Percentiles rank a stretch among this genome's conserved stretches.
Evolutionary conservation across 2,888 invertebrate genomes (phyloP).

Genomic region (Drosophila pegasa): DNA sequence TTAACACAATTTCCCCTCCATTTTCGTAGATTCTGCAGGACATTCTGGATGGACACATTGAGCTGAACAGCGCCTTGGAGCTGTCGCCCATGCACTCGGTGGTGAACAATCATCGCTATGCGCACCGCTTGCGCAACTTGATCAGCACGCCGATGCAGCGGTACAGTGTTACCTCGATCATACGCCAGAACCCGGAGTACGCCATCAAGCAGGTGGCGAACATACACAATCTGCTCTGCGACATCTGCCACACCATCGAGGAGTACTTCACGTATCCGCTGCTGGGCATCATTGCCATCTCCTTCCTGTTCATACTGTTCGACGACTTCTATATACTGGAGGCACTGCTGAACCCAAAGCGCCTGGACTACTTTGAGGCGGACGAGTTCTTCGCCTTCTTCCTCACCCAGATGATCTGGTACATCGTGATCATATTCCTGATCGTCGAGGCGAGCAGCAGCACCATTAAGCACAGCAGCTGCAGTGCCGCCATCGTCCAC

Average conservation of each 20-base stretch:
- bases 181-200: conserved; percentile 77
- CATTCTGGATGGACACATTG: conserved; percentile 77
- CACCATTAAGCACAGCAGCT: conserved; percentile 78
- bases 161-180: conserved; percentile 79
- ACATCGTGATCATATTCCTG: conserved; percentile 80
- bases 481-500: conserved; percentile 79
- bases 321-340: conserved; percentile 83
- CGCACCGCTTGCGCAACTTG: conserved; percentile 51
- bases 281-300: conserved; percentile 82
- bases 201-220: conserved; percentile 81
- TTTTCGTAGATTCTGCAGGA: conserved; percentile 78
- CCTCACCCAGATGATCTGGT: conserved; percentile 82
- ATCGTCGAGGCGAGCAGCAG: conserved; percentile 82
- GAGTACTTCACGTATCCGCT: conserved; percentile 83
- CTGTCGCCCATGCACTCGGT: conserved; percentile 80
- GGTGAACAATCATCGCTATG: conserved; percentile 59
- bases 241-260: conserved; percentile 82
- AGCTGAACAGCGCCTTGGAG: conserved; percentile 71
- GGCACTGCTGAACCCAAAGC: conserved; percentile 79
- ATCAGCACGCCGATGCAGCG: conserved; percentile 68
- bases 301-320: conserved; percentile 83
- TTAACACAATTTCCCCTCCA: neutral
- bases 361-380: conserved; percentile 76
- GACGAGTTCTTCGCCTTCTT: conserved; percentile 83
- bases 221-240: conserved; percentile 82